These are phyloP conservation scores for Pangasius djambal DNA, from an alignment of 2,797 vertebrate genomes.

Conservation along the genomic window DNA sequence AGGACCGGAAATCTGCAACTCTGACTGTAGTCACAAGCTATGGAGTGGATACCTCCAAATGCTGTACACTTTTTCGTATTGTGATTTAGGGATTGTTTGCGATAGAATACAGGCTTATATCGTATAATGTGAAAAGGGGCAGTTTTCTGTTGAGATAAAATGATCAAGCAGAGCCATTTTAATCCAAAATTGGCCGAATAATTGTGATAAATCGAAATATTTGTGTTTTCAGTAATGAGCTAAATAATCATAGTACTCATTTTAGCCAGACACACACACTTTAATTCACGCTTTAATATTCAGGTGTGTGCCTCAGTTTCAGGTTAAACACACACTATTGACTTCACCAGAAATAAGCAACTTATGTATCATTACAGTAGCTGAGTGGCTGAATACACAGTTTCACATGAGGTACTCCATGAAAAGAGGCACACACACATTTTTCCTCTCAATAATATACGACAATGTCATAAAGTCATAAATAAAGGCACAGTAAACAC, in stretches of 20 bases:
- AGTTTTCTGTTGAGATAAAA: background rate
- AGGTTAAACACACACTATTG: slow-evolving; percentile 2
- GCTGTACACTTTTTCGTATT: background rate
- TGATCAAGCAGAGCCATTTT: background rate
- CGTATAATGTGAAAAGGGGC: background rate
- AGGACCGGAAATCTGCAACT: background rate
- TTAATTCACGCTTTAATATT: background rate
- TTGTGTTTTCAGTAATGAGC: background rate
- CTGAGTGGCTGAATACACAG: background rate
- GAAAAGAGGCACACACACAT: background rate
- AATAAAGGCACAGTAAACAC: slow-evolving; percentile 1
- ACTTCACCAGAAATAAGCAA: background rate
- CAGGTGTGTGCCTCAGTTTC: background rate
- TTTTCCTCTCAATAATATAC: slow-evolving; percentile 4
- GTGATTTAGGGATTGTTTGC: background rate
- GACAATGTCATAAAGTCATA: background rate
- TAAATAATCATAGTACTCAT: background rate
- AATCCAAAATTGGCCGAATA: background rate
- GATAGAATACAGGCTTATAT: background rate
- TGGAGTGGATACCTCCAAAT: background rate
- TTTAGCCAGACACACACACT: background rate
- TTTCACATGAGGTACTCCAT: slow-evolving; percentile 2
- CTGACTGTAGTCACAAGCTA: background rate
- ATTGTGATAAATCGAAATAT: background rate
- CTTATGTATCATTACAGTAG: background rate